Base-by-base conservation (phyloP, 2,113 vertebrate genomes). In the Dipodomys spectabilis region DNA sequence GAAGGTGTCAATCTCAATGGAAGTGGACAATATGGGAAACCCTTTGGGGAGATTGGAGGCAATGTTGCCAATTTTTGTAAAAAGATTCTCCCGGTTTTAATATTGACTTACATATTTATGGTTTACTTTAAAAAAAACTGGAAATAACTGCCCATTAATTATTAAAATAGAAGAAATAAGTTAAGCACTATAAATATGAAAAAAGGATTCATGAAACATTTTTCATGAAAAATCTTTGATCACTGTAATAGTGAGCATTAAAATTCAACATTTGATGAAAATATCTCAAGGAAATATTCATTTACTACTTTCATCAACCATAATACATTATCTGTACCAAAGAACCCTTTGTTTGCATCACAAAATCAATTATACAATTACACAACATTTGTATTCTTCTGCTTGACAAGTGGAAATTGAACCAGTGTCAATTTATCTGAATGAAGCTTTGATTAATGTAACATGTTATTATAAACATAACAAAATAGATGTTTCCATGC, bases 311-410 rank as follows among this genome's bases (percentile, higher is more conserved):
- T 57, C 86, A n/a, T 90, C 45, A 94, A 30, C 0, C 2, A 88
- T 94, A 10, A 80, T 74, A 94, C 94, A 73, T 95, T 91, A 94
- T 95, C 93, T 96, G 25, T 86, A 64, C 13, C 53, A 88, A 96
- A 81, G 45, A 27, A 12, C 13, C 72, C 60, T 3, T 49, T 92
- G 73, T 84, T 88, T 90, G 25, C 96, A 97, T 94, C 35, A 68
- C 64, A 94, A 95, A 96, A 95, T 92, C 88, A 96, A 93, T 97
- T 96, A 90, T 82, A 85, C 6, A 67, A 67, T 95, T 67, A n/a
- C 27, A 82, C 2, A 88, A 82, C 77, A 93, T 92, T 83, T 96
- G 67, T 95, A 96, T 94, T 67, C 25, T 79, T 87, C 75, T 88
- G 30, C 82, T 69, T 93, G 81, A 96, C 82, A 94, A 92, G 82